A percentile compares a stretch with the other conserved stretches of the same genome.
Conservation (phyloP, 2,113 vertebrate species). For the Eidolon helvum region DNA sequence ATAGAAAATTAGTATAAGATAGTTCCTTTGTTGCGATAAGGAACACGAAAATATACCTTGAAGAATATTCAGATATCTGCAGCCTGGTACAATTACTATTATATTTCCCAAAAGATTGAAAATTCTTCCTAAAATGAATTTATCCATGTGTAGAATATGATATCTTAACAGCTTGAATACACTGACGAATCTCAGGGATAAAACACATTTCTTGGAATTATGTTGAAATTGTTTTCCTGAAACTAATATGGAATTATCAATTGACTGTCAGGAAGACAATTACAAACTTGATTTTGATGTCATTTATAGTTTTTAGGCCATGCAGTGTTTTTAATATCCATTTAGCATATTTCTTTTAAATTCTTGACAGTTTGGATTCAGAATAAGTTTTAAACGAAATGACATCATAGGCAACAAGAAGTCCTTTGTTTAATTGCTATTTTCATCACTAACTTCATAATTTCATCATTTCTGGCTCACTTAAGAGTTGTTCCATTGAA, state of each 20-base stretch:
- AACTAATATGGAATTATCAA: not conserved
- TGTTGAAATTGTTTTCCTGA: not conserved
- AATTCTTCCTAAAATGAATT: not conserved
- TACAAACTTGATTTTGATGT: not conserved
- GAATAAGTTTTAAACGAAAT: not conserved
- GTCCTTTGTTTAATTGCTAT: not conserved
- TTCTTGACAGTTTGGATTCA: not conserved
- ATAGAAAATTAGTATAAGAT: rapidly evolving
- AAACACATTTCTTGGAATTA: not conserved
- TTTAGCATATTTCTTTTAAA: not conserved
- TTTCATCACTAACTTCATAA: rapidly evolving
- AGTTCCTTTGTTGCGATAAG: not conserved
- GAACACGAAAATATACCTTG: not conserved
- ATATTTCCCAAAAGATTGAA: rapidly evolving
- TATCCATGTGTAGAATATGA: rapidly evolving
- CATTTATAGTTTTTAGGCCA: not conserved
- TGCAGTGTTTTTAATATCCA: not conserved
- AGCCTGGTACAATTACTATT: not conserved
- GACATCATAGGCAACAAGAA: too few relatives aligned
- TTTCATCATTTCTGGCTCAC: rapidly evolving
- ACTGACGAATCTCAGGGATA: not conserved
- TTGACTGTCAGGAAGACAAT: not conserved
- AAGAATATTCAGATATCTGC: rapidly evolving
- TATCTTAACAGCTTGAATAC: rapidly evolving
- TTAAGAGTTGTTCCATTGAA: rapidly evolving